phyloP scores from a whole-genome alignment of 2,888 invertebrate species.

The Aspidiotus rigidus region DNA sequence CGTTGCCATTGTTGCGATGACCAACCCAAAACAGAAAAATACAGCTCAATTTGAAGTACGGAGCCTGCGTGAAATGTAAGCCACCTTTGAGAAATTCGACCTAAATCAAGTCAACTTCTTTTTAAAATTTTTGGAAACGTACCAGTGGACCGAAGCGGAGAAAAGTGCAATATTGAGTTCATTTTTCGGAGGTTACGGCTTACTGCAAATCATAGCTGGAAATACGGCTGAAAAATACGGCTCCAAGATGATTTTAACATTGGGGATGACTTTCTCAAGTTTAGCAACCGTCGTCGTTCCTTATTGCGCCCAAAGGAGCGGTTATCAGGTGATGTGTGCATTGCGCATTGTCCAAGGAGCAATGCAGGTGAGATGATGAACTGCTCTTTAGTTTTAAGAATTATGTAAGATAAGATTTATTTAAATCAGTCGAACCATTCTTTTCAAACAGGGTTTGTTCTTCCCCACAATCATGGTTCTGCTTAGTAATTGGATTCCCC shows the following conservation, averaged over 20 bases:
- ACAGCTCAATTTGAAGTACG: not conserved
- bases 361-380: constrained; percentile 32
- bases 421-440: too few relatives aligned
- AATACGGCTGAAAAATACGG: constrained; percentile 46
- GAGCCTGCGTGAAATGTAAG: not conserved
- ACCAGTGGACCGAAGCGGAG: constrained; percentile 50
- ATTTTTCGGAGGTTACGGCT: constrained; percentile 68
- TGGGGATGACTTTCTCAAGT: constrained; percentile 35
- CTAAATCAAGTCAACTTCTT: not conserved
- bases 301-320: constrained; percentile 26
- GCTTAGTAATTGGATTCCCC: constrained; percentile 62
- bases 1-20: constrained; percentile 66
- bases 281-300: constrained; percentile 35
- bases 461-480: constrained; percentile 59
- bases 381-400: too few relatives aligned
- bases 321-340: constrained; percentile 26
- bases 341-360: constrained; percentile 35
- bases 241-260: constrained; percentile 44
- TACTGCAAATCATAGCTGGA: constrained; percentile 59
- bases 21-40: constrained; percentile 44
- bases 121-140: constrained; percentile 46
- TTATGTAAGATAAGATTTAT: too few relatives aligned
- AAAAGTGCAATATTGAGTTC: constrained; percentile 56
- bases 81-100: not conserved
- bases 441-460: constrained; percentile 50